Evolutionary conservation across 2,888 invertebrate genomes (phyloP).

Genomic region (Cheilosia variabilis): DNA sequence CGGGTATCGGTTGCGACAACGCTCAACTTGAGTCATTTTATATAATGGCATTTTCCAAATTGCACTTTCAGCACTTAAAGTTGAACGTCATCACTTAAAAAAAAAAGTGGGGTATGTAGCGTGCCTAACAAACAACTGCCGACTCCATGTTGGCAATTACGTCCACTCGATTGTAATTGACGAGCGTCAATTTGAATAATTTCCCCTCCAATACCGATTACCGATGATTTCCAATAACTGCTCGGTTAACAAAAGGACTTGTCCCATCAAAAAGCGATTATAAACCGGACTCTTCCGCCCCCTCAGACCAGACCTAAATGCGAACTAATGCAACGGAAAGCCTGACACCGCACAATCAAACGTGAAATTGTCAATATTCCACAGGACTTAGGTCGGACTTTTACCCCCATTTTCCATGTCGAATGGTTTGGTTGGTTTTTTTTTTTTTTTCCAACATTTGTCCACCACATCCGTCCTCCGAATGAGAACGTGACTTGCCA

Average conservation of each 20-base stretch:
- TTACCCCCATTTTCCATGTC: neutral
- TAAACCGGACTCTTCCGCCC: neutral
- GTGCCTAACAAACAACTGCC: neutral
- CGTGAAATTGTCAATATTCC: slow-evolving; percentile 58
- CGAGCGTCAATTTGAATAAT: slow-evolving; percentile 63
- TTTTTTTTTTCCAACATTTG: slow-evolving; percentile 30
- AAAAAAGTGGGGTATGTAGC: neutral
- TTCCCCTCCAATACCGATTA: slow-evolving; percentile 6
- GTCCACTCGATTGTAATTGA: slow-evolving; percentile 53
- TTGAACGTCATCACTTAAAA: too few species aligned
- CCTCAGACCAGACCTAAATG: neutral
- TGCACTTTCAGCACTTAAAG: too few species aligned
- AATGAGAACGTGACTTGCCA: slow-evolving; percentile 66
- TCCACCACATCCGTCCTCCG: slow-evolving; percentile 43
- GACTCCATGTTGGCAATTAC: slow-evolving; percentile 24
- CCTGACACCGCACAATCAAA: slow-evolving; percentile 51
- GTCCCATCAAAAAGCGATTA: slow-evolving; percentile 8
- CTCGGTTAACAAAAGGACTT: slow-evolving; percentile 2
- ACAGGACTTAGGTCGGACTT: slow-evolving; percentile 24
- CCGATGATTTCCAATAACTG: slow-evolving; percentile 35
- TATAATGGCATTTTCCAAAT: too few species aligned
- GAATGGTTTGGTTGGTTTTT: neutral
- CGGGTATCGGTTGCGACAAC: too few species aligned
- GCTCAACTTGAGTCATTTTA: too few species aligned
- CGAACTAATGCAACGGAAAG: neutral